Conservation (phyloP, 2,888 invertebrate species). For the Drosophila monieri region DNA sequence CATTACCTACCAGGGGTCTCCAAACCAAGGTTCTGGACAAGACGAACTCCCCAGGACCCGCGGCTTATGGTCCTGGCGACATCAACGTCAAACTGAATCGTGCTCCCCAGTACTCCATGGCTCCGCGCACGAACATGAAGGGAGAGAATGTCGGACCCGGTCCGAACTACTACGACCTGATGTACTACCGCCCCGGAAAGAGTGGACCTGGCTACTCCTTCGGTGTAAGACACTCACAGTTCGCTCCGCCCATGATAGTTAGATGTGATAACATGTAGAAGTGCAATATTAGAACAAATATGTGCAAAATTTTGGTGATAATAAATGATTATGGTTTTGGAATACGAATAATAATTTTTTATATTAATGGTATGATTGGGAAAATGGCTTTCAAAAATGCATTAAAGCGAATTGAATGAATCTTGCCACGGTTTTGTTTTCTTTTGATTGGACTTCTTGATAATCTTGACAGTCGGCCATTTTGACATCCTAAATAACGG, state of each 20-base stretch:
- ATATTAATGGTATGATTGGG: no score
- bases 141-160: constrained; percentile 68
- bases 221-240: constrained; percentile 77
- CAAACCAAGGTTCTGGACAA: constrained; percentile 51
- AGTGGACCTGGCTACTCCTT: constrained; percentile 77
- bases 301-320: constrained; percentile 40
- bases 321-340: constrained; percentile 2
- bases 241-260: constrained; percentile 82
- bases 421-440: no score
- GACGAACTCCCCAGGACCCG: constrained; percentile 80
- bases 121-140: constrained; percentile 39
- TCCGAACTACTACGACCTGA: constrained; percentile 78
- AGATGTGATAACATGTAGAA: constrained; percentile 80
- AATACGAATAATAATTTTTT: background rate
- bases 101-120: constrained; percentile 78
- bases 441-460: no score
- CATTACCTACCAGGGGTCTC: constrained; percentile 70
- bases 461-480: no score
- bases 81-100: constrained; percentile 60
- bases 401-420: no score
- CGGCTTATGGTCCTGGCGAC: constrained; percentile 76
- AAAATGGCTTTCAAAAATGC: no score
- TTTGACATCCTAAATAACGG: no score
- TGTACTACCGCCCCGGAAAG: constrained; percentile 79
- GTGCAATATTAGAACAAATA: constrained; percentile 70